Evolutionary conservation across 1,140 invertebrate species (phyloP).

Genomic region (Euwallacea similis): DNA sequence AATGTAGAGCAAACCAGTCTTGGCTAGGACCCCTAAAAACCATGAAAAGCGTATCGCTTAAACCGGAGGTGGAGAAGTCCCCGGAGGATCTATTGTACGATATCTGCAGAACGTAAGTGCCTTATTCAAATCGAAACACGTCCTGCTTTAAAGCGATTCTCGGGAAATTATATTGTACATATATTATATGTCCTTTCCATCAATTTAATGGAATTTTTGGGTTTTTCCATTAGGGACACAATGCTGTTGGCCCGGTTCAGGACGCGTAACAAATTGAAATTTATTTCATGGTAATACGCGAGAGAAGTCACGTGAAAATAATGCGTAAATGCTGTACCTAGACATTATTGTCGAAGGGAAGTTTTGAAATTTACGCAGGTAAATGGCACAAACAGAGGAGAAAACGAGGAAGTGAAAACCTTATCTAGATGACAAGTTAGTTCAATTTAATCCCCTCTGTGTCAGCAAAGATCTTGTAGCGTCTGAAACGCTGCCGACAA

Average conservation of each 20-base stretch:
- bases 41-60: slow-evolving; percentile 25
- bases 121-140: slow-evolving; percentile 33
- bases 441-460: slow-evolving; percentile 31
- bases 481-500: slow-evolving; percentile 16
- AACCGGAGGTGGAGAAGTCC: slow-evolving; percentile 23
- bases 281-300: not conserved
- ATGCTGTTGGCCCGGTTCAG: slow-evolving; percentile 2
- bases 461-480: slow-evolving; percentile 21
- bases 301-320: too few species aligned
- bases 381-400: slow-evolving; percentile 15
- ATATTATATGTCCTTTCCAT: slow-evolving; percentile 31
- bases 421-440: slow-evolving; percentile 31
- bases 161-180: slow-evolving; percentile 31
- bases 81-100: slow-evolving; percentile 22
- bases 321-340: too few species aligned
- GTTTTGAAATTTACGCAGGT: too few species aligned
- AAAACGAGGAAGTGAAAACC: slow-evolving; percentile 26
- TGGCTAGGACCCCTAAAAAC: slow-evolving; percentile 6
- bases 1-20: too few species aligned
- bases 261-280: slow-evolving; percentile 21
- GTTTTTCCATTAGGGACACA: slow-evolving; percentile 31
- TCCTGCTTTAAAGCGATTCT: slow-evolving; percentile 28
- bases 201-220: slow-evolving; percentile 28
- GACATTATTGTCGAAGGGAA: not conserved
- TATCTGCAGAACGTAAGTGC: slow-evolving; percentile 27